These are phyloP conservation scores for Strigops habroptila DNA, from an alignment of 2,113 vertebrate genomes.

Conservation along the genomic window DNA sequence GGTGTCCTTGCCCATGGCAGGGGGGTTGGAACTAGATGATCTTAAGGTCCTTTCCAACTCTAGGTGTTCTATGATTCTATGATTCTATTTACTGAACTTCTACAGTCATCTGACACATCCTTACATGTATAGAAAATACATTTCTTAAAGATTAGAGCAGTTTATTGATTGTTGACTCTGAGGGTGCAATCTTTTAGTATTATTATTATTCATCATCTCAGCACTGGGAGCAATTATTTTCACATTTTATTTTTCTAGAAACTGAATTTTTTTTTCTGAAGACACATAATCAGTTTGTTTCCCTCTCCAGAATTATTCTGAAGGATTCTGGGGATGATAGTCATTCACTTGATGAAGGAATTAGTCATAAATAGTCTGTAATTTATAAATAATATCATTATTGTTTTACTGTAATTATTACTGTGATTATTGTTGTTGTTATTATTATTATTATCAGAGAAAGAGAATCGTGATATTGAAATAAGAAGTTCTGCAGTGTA, in stretches of 20 bases:
- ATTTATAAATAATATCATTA: neutral
- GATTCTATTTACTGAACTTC: neutral
- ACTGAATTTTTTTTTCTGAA: neutral
- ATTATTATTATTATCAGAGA: neutral
- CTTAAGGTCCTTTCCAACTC: no score
- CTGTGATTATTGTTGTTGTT: neutral
- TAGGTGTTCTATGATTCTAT: no score
- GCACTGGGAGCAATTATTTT: neutral
- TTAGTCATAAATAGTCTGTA: neutral
- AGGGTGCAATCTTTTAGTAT: neutral
- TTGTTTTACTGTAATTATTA: neutral
- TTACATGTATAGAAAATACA: neutral
- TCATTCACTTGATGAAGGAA: neutral
- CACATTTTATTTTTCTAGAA: neutral
- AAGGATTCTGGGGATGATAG: neutral
- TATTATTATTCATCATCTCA: neutral
- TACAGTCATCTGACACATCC: neutral
- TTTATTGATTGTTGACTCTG: neutral
- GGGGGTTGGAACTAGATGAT: no score
- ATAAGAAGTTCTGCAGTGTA: neutral
- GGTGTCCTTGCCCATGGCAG: no score
- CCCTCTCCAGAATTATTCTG: neutral
- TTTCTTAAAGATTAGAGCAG: neutral
- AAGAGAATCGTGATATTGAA: neutral
- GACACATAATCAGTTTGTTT: neutral